These are phyloP conservation scores for Meloidogyne hapla DNA, from an alignment of 1,140 invertebrate species.

Conservation along the genomic window DNA sequence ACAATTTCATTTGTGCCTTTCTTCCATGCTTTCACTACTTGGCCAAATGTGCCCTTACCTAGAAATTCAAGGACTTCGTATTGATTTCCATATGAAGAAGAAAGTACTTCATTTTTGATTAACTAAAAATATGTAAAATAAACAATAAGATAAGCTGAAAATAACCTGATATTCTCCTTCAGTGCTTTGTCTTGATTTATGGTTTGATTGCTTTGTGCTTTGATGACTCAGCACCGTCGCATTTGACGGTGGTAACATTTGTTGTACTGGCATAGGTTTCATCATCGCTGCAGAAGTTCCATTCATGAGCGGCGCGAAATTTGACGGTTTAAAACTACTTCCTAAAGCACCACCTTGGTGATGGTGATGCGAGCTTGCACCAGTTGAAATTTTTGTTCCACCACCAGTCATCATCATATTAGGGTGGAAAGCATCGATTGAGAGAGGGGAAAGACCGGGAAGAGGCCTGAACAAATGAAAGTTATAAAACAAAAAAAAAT, in stretches of 20 bases:
- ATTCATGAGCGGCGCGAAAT: background rate
- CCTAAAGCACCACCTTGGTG: background rate
- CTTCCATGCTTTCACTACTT: conserved; percentile 99
- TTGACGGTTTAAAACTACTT: conserved; percentile 6
- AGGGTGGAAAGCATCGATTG: background rate
- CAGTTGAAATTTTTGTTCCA: background rate
- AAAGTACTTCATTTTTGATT: conserved; percentile 63
- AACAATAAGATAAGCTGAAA: background rate
- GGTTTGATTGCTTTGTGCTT: conserved; percentile 5
- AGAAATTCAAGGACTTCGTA: conserved; percentile 98
- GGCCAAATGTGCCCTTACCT: conserved; percentile 90
- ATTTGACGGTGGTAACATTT: conserved; percentile 1
- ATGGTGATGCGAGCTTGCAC: background rate
- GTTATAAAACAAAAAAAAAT: background rate
- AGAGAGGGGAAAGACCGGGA: background rate
- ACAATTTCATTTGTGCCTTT: conserved; percentile 99
- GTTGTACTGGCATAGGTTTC: background rate
- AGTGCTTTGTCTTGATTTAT: conserved; percentile 48
- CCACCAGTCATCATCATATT: conserved; percentile 2
- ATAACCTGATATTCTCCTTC: conserved; percentile 63
- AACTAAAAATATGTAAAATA: conserved; percentile 50
- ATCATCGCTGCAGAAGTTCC: background rate
- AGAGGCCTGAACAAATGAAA: conserved; percentile 3
- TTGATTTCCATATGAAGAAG: conserved; percentile 62
- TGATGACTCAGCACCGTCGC: background rate